Percentiles rank a stretch among this genome's conserved stretches.
phyloP scores from a whole-genome alignment of 37 sponge, comb jelly and placozoan genomes.

The Ianthella basta region DNA sequence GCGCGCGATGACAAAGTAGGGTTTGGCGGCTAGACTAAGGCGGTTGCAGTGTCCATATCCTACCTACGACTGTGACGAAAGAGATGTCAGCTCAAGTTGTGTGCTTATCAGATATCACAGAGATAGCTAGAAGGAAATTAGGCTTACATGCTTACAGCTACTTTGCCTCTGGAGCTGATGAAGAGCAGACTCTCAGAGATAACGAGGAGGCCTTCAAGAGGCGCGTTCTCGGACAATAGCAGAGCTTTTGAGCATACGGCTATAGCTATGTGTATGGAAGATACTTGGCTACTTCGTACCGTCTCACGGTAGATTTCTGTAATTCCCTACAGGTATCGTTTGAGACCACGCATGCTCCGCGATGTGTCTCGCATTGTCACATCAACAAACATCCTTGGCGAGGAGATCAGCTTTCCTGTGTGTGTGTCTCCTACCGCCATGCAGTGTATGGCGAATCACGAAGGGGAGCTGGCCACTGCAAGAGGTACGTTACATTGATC shows the following conservation, averaged over 20 bases:
- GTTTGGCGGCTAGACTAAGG: no score
- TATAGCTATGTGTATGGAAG: no score
- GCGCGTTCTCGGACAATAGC: conserved; percentile 74
- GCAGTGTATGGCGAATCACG: conserved; percentile 86
- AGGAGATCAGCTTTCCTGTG: conserved; percentile 71
- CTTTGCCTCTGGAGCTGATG: conserved; percentile 83
- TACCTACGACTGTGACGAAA: no score
- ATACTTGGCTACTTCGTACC: no score
- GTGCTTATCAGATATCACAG: conserved; percentile 75
- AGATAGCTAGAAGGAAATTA: conserved; percentile 48
- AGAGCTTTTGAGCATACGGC: background rate
- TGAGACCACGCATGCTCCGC: conserved; percentile 74
- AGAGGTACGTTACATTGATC: conserved; percentile 69
- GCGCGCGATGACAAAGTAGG: no score
- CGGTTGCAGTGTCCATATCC: no score
- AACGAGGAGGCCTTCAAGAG: conserved; percentile 81
- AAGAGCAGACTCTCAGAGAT: conserved; percentile 78
- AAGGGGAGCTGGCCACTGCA: conserved; percentile 90
- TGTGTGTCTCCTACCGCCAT: conserved; percentile 91
- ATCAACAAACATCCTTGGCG: conserved; percentile 63
- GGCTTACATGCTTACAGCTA: conserved; percentile 78
- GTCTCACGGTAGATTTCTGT: no score
- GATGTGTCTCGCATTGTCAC: conserved; percentile 71
- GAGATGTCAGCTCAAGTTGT: no score
- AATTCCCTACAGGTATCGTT: conserved; percentile 53